Evolutionary conservation across 1,140 invertebrate genomes (phyloP).

Genomic region (Ptiloglossa arizonensis): DNA sequence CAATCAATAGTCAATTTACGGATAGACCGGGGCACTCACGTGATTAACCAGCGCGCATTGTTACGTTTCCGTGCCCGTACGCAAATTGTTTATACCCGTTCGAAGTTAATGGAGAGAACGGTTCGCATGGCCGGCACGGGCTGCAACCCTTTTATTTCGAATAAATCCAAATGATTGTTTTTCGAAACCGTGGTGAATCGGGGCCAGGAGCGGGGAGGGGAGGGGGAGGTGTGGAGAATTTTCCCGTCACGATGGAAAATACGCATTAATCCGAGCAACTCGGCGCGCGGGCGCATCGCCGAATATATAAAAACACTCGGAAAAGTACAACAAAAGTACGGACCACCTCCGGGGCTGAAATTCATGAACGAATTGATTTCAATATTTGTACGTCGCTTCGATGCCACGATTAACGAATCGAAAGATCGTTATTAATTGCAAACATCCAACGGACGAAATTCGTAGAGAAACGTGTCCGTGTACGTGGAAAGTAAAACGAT

Average conservation of each 20-base stretch:
- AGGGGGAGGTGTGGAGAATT: too few species aligned
- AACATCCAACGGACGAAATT: too few species aligned
- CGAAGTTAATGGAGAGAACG: slow-evolving; percentile 33
- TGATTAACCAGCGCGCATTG: slow-evolving; percentile 44
- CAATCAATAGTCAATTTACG: slow-evolving; percentile 52
- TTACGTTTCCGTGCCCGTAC: slow-evolving; percentile 26
- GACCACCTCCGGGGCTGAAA: too few species aligned
- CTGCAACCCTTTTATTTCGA: slow-evolving; percentile 39
- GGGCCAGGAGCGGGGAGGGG: too few species aligned
- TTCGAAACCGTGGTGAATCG: neutral
- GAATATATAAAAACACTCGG: neutral
- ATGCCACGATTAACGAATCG: too few species aligned
- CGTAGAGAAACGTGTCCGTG: too few species aligned
- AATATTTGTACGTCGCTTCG: too few species aligned
- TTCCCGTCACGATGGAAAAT: neutral
- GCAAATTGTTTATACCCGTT: slow-evolving; percentile 45
- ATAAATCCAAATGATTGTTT: slow-evolving; percentile 44
- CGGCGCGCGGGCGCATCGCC: neutral
- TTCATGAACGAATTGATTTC: too few species aligned
- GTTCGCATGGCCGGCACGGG: neutral
- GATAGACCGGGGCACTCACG: slow-evolving; percentile 43
- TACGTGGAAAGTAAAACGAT: too few species aligned
- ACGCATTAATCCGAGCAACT: slow-evolving; percentile 17
- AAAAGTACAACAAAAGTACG: too few species aligned
- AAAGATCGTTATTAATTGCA: too few species aligned